Evolutionary conservation across 2,113 vertebrate genomes (phyloP).

Genomic region (Rhea americana): DNA sequence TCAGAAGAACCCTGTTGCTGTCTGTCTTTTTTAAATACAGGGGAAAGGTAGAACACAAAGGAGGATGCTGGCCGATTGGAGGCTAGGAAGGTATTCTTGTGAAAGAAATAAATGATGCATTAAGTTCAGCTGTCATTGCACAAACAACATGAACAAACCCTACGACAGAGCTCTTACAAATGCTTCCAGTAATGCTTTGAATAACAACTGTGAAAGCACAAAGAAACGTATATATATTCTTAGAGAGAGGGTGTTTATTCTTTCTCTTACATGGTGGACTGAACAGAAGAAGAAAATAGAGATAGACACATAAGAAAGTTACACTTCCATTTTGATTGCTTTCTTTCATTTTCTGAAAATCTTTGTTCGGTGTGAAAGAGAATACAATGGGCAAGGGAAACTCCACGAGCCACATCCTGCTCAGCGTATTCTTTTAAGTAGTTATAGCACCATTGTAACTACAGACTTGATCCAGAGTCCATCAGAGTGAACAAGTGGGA

Average conservation of each 20-base stretch:
- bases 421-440: background rate
- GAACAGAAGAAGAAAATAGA: background rate
- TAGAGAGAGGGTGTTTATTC: background rate
- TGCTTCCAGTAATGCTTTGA: background rate
- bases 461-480: background rate
- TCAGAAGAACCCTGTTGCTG: background rate
- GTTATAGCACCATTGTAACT: background rate
- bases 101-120: slow-evolving; percentile 32
- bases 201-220: background rate
- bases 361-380: background rate
- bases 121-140: slow-evolving; percentile 22
- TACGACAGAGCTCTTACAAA: slow-evolving; percentile 9
- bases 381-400: background rate
- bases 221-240: background rate
- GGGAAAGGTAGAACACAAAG: background rate
- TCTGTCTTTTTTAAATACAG: background rate
- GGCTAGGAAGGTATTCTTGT: background rate
- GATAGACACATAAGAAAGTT: background rate
- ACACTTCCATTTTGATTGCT: background rate
- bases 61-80: background rate
- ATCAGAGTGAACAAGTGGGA: background rate
- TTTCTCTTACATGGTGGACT: background rate
- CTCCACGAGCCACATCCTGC: background rate
- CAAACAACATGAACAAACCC: background rate
- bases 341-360: background rate